These are phyloP conservation scores for Hypomecis punctinalis DNA, from an alignment of 2,888 invertebrate genomes.

Conservation along the genomic window DNA sequence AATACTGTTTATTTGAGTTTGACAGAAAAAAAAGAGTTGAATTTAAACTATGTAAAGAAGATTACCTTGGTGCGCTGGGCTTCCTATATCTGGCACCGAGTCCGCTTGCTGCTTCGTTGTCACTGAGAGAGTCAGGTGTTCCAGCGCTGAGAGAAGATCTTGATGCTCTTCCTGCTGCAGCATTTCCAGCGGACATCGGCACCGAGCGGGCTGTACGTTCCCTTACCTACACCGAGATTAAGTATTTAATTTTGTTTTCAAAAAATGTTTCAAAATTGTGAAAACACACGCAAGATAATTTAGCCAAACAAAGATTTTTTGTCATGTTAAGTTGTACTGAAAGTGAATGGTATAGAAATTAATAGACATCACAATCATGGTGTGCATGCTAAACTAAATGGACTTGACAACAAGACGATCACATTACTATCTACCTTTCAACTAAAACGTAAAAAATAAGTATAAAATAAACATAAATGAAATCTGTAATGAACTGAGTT, in stretches of 20 bases:
- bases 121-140: constrained; percentile 95
- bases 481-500: constrained; percentile 60
- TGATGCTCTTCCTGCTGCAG: constrained; percentile 86
- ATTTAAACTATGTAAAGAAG: neutral
- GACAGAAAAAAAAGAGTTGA: no score
- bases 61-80: constrained; percentile 85
- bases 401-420: constrained; percentile 57
- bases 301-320: constrained; percentile 14
- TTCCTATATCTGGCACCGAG: constrained; percentile 88
- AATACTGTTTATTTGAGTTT: neutral
- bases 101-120: constrained; percentile 92
- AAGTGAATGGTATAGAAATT: constrained; percentile 30
- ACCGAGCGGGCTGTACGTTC: constrained; percentile 96
- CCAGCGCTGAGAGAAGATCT: constrained; percentile 93
- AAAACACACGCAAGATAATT: constrained; percentile 15
- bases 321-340: constrained; percentile 14
- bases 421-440: constrained; percentile 51
- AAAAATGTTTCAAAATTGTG: neutral
- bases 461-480: constrained; percentile 61
- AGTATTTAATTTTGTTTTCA: constrained; percentile 11
- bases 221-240: constrained; percentile 88
- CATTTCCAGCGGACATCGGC: constrained; percentile 90
- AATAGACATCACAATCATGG: neutral
- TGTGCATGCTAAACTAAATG: constrained; percentile 69
- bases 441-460: constrained; percentile 63